Evolutionary conservation across 2,113 vertebrate genomes (phyloP).

Genomic region (Pachyramphus minor): DNA sequence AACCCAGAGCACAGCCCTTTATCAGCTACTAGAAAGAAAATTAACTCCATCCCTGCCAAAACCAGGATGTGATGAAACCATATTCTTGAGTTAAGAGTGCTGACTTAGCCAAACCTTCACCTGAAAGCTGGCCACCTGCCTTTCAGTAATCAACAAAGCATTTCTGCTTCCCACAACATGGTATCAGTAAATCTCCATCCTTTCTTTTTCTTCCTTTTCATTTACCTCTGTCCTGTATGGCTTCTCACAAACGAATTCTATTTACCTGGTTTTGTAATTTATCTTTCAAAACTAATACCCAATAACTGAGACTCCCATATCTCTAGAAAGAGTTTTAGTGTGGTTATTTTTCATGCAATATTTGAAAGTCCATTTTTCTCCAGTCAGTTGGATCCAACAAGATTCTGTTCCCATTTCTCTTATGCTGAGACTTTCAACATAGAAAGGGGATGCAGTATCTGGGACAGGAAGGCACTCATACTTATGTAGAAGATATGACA

Average conservation of each 20-base stretch:
- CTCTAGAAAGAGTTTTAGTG: not conserved
- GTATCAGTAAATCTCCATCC: not conserved
- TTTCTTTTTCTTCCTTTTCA: not conserved
- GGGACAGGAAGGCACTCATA: not conserved
- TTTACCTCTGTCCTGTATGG: not conserved
- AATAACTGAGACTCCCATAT: not conserved
- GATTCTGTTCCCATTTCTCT: not conserved
- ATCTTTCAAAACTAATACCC: not conserved
- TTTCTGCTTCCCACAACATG: not conserved
- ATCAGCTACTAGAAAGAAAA: not conserved
- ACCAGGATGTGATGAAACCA: not conserved
- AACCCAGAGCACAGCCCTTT: not conserved
- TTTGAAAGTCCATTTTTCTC: not conserved
- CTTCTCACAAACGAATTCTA: not conserved
- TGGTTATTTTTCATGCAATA: not conserved
- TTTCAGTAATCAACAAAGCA: not conserved
- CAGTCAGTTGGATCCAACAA: rapidly evolving
- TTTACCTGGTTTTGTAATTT: not conserved
- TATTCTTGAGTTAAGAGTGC: not conserved
- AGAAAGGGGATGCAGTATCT: not conserved
- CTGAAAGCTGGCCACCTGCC: not conserved
- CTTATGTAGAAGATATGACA: not conserved
- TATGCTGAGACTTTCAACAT: not conserved
- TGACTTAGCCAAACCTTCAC: not conserved
- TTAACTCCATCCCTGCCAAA: not conserved